Evolutionary conservation across 2,888 invertebrate species (phyloP).

Genomic region (Lasioglossum calceatum): DNA sequence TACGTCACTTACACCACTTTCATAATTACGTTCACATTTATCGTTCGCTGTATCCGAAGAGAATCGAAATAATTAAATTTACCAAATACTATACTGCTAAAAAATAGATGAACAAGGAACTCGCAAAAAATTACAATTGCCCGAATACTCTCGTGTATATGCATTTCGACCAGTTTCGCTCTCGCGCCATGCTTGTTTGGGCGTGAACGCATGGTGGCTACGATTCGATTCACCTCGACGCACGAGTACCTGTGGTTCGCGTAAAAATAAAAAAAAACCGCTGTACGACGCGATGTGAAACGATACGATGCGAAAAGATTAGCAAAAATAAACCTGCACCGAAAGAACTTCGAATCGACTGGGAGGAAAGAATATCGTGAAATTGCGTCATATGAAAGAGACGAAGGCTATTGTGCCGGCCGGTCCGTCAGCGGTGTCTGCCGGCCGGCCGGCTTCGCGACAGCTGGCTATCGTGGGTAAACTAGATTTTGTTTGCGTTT

Average conservation of each 20-base stretch:
- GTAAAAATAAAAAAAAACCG: not conserved
- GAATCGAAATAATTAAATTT: not conserved
- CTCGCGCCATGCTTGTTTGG: conserved; percentile 79
- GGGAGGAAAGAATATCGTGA: conserved; percentile 4
- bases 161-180: conserved; percentile 34
- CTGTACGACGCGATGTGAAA: no score
- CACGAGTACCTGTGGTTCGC: not conserved
- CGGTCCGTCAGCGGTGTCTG: conserved; percentile 38
- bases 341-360: not conserved
- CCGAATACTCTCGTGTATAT: not conserved
- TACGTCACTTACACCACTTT: no score
- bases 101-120: not conserved
- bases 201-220: conserved; percentile 70
- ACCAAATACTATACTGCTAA: not conserved
- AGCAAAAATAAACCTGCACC: not conserved
- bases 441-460: conserved; percentile 65
- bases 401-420: conserved; percentile 52
- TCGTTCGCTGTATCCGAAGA: no score
- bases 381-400: conserved; percentile 22
- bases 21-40: no score
- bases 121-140: not conserved
- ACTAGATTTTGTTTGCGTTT: conserved; percentile 54
- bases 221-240: conserved; percentile 33
- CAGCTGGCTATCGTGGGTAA: conserved; percentile 62
- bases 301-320: not conserved